These are phyloP conservation scores for Glyphotaelius pellucidus DNA, from an alignment of 2,888 invertebrate species.

Conservation along the genomic window DNA sequence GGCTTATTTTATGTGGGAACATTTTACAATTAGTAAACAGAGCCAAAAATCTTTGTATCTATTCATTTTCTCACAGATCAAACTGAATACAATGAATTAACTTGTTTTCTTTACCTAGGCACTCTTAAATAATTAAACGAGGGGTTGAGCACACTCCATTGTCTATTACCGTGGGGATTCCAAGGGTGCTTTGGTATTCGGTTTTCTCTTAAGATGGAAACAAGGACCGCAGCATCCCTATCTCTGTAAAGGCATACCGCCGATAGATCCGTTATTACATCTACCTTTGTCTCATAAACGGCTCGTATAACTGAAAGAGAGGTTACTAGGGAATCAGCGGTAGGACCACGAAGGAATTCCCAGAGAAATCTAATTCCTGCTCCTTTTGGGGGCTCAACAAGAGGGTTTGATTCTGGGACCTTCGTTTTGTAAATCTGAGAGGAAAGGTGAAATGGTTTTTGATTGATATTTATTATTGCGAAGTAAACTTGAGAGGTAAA, in stretches of 20 bases:
- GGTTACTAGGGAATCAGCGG: neutral
- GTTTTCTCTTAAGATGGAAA: conserved; percentile 5
- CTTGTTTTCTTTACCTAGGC: conserved; percentile 14
- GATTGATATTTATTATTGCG: neutral
- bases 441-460: neutral
- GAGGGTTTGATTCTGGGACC: neutral
- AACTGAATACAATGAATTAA: neutral
- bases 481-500: neutral
- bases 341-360: neutral
- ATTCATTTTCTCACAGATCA: neutral
- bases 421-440: neutral
- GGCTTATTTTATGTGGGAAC: neutral
- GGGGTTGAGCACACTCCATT: conserved; percentile 6
- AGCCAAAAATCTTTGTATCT: neutral
- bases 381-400: neutral
- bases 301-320: neutral
- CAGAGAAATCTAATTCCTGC: neutral
- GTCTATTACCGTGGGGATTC: neutral
- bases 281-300: neutral
- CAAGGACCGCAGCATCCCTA: neutral
- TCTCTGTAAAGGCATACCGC: conserved; percentile 3
- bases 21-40: neutral
- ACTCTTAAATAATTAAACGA: conserved; percentile 10
- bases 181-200: conserved; percentile 13
- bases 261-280: neutral